These are phyloP conservation scores for Boloria selene DNA, from an alignment of 2,888 invertebrate species.

Conservation along the genomic window DNA sequence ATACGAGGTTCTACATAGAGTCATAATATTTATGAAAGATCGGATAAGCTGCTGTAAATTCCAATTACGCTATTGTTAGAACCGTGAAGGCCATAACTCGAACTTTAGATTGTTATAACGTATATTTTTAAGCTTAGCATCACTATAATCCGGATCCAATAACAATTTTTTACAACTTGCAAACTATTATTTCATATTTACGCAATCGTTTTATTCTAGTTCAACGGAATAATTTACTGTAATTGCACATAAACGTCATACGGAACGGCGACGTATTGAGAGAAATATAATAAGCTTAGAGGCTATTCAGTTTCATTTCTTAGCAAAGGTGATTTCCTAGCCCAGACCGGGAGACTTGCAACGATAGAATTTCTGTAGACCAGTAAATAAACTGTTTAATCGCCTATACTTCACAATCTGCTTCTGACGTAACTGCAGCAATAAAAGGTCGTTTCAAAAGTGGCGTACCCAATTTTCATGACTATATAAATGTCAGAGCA, in stretches of 20 bases:
- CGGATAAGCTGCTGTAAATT: conserved; percentile 31
- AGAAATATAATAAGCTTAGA: conserved; percentile 63
- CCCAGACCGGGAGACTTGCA: conserved; percentile 42
- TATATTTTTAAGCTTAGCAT: conserved; percentile 34
- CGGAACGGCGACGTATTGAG: conserved; percentile 58
- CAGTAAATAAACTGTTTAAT: conserved; percentile 66
- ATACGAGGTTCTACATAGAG: not conserved
- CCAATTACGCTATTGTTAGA: conserved; percentile 29
- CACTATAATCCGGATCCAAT: conserved; percentile 34
- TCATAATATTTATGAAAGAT: conserved; percentile 15
- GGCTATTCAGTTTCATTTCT: conserved; percentile 60
- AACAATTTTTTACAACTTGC: conserved; percentile 38
- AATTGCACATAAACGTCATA: conserved; percentile 57
- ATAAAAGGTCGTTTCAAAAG: conserved; percentile 53
- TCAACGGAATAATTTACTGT: conserved; percentile 53
- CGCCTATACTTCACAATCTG: conserved; percentile 71
- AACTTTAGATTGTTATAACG: conserved; percentile 29
- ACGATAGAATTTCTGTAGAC: conserved; percentile 47
- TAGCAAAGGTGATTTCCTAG: conserved; percentile 57
- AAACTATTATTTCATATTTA: conserved; percentile 43
- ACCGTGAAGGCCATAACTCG: conserved; percentile 34
- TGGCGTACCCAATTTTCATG: conserved; percentile 49
- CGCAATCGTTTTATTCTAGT: conserved; percentile 41
- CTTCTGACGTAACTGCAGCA: conserved; percentile 52
- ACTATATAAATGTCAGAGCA: conserved; percentile 52